A percentile compares a stretch with the other conserved stretches of the same genome.
phyloP scores from a whole-genome alignment of 1,140 invertebrate genomes.

The Trichogramma pretiosum region DNA sequence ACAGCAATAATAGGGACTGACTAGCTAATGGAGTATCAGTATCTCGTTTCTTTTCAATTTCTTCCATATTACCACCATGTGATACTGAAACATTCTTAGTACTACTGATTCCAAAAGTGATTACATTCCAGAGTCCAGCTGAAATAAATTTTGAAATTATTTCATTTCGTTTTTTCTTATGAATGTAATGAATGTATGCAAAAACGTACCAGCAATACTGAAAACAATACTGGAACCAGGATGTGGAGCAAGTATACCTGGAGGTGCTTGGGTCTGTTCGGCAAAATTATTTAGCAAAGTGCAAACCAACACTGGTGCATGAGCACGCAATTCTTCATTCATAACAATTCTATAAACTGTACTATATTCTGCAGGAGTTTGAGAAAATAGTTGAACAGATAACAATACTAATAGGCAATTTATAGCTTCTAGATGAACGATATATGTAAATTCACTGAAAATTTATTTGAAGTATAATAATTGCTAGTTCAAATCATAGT shows the following conservation, averaged over 20 bases:
- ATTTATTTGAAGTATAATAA: conserved; percentile 14
- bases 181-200: too few relatives aligned
- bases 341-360: conserved; percentile 59
- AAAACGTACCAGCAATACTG: conserved; percentile 61
- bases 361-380: conserved; percentile 53
- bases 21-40: conserved; percentile 67
- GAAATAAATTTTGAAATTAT: conserved; percentile 28
- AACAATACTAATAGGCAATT: conserved; percentile 79
- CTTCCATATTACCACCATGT: conserved; percentile 30
- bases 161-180: too few relatives aligned
- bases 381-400: conserved; percentile 80
- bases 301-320: conserved; percentile 66
- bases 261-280: conserved; percentile 64
- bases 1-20: conserved; percentile 77
- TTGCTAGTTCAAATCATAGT: background rate
- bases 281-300: conserved; percentile 70
- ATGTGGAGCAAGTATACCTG: conserved; percentile 54
- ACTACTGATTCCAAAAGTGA: conserved; percentile 54
- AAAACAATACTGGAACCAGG: conserved; percentile 72
- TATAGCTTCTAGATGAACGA: conserved; percentile 78
- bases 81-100: conserved; percentile 43
- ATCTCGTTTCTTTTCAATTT: conserved; percentile 38
- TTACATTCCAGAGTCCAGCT: conserved; percentile 76
- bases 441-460: conserved; percentile 79
- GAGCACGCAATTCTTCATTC: conserved; percentile 61